A percentile compares a stretch with the other conserved stretches of the same genome.
These are phyloP conservation scores for Bursaphelenchus mucronatus DNA, from an alignment of 1,140 invertebrate genomes.

Conservation along the genomic window DNA sequence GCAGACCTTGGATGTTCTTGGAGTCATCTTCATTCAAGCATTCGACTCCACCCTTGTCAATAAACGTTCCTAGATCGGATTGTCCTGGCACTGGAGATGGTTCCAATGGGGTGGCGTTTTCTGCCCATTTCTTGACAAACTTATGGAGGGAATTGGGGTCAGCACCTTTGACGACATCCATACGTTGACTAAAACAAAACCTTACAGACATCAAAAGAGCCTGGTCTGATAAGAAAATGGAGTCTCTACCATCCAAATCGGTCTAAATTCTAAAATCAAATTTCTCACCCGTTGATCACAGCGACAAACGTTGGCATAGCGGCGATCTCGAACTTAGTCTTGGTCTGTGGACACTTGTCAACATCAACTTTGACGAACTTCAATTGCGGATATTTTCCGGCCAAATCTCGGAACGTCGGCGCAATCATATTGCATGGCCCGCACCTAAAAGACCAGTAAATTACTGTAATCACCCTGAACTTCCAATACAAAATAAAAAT, in stretches of 20 bases:
- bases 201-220: constrained; percentile 42
- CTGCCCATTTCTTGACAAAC: constrained; percentile 80
- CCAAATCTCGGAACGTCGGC: constrained; percentile 76
- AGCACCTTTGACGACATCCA: constrained; percentile 78
- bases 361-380: constrained; percentile 76
- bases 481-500: constrained; percentile 5
- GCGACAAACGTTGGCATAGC: constrained; percentile 98
- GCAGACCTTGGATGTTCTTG: constrained; percentile 73
- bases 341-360: constrained; percentile 69
- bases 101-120: constrained; percentile 78
- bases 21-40: constrained; percentile 92
- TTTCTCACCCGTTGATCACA: constrained; percentile 72
- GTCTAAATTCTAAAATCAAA: constrained; percentile 9
- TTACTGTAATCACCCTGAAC: not conserved
- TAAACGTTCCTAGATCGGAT: constrained; percentile 83
- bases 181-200: constrained; percentile 64
- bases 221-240: not conserved
- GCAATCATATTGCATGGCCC: constrained; percentile 88
- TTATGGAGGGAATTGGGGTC: constrained; percentile 75
- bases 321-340: constrained; percentile 76
- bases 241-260: no score
- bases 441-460: constrained; percentile 14
- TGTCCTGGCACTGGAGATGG: constrained; percentile 77
- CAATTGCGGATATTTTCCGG: constrained; percentile 77
- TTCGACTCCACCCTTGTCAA: constrained; percentile 82